These are phyloP conservation scores for Petaurus breviceps DNA, from an alignment of 2,113 vertebrate genomes.

Conservation along the genomic window DNA sequence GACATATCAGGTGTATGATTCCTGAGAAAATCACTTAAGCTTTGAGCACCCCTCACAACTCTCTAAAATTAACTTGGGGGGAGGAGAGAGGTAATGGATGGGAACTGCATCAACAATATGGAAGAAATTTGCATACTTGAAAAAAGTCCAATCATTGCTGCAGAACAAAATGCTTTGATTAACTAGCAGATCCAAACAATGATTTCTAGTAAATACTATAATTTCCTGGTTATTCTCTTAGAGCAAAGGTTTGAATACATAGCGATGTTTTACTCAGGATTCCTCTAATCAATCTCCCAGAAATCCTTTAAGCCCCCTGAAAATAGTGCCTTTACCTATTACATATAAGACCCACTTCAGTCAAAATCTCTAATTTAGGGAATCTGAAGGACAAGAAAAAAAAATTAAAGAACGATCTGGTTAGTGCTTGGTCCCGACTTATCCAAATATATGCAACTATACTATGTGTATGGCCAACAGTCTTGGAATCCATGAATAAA, in stretches of 20 bases:
- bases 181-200: neutral
- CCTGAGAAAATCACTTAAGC: too few relatives aligned
- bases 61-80: neutral
- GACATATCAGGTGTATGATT: neutral
- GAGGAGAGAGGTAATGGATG: neutral
- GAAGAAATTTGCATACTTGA: neutral
- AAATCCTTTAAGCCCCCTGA: neutral
- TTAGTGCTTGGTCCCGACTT: slow-evolving; percentile 36
- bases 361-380: slow-evolving; percentile 43
- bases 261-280: neutral
- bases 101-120: neutral
- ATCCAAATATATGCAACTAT: slow-evolving; percentile 9
- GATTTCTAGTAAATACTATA: neutral
- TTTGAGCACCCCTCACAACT: neutral
- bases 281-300: neutral
- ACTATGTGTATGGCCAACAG: neutral
- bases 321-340: neutral
- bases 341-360: slow-evolving; percentile 1
- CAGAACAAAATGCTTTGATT: neutral
- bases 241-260: neutral
- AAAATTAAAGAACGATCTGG: slow-evolving; percentile 10
- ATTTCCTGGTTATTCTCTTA: neutral
- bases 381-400: slow-evolving; percentile 26
- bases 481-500: neutral
- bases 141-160: neutral